Percentiles rank a stretch among this genome's conserved stretches.
Evolutionary conservation across 2,113 vertebrate genomes (phyloP).

Genomic region (Chlamydotis undulata): DNA sequence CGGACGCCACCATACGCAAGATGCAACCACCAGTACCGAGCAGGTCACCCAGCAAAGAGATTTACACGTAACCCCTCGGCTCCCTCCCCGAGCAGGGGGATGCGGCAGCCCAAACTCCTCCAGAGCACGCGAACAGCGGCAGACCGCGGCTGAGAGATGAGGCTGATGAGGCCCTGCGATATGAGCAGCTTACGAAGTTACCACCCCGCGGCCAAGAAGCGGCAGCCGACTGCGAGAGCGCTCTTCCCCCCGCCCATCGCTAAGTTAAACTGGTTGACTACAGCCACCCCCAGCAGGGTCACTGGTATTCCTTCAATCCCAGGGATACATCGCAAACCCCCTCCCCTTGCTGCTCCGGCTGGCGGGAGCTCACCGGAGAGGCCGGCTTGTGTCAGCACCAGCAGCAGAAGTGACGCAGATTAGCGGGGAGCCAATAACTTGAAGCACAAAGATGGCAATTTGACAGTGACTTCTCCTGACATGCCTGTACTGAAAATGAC

Average conservation of each 20-base stretch:
- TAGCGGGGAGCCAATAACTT: neutral
- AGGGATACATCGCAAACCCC: neutral
- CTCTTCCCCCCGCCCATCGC: neutral
- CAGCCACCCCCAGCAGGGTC: neutral
- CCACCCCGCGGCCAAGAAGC: neutral
- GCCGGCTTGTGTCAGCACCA: neutral
- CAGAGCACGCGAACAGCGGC: neutral
- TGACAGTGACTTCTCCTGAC: conserved; percentile 53
- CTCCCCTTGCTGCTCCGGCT: neutral
- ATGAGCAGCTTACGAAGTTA: accelerated
- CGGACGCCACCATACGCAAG: accelerated
- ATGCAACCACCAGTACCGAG: accelerated
- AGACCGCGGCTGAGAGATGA: accelerated
- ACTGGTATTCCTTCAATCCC: neutral
- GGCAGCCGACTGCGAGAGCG: accelerated
- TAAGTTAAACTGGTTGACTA: neutral
- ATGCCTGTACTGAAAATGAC: conserved; percentile 15
- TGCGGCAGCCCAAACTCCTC: neutral
- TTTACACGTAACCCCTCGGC: neutral
- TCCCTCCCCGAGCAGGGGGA: neutral
- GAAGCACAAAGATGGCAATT: neutral
- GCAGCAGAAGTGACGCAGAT: neutral
- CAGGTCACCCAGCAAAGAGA: neutral
- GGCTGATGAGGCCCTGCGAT: neutral
- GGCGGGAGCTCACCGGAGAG: neutral